Evolutionary conservation across 2,888 invertebrate genomes (phyloP), one percentile per base, ranked within the genome.

Genomic region (Globia sparganii): DNA sequence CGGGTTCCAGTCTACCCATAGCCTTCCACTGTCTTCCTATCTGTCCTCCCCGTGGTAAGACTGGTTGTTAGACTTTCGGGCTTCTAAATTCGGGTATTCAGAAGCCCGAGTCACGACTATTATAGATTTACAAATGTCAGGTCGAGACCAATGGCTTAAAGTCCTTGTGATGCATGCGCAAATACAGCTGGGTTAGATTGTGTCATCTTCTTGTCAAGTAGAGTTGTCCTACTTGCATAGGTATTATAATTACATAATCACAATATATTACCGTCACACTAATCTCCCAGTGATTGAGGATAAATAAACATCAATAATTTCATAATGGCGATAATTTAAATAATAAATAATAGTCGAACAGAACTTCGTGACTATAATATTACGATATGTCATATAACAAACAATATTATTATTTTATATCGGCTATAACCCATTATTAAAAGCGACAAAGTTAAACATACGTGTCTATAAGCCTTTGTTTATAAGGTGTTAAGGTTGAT

Each of bases 361-460:
- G 40, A 77, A 85, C 61, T 64, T 83, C 87, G 87, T 86, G 87
- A 86, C 87, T 79, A 34, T 76, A 77, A 79, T 74, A 84, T 70
- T 74, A 56, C 73, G 64, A 87, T 85, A 77, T 86, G 87, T 87
- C 87, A 78, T 74, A 67, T 37, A 86, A 65, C 85, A 77, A 86
- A 85, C 80, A 82, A 77, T 83, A 77, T 80, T 75, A 77, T 82
- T 73, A 84, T 77, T 81, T 85, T 75, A 70, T 73, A 77, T 79
- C 71, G 70, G 56, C 75, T 53, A 72, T 72, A 83, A 79, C 83
- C 80, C 37, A 72, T 75, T 75, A 87, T 86, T 87, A 87, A 11
- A 37, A 43, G 15, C 0, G 25, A 46, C 77, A 58, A 72, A 21
- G 0, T 58, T 74, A 75, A 40, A 8, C 4, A 25, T 68, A 25